Conservation (phyloP, 2,113 vertebrate genomes). For the Mormoops blainvillei region DNA sequence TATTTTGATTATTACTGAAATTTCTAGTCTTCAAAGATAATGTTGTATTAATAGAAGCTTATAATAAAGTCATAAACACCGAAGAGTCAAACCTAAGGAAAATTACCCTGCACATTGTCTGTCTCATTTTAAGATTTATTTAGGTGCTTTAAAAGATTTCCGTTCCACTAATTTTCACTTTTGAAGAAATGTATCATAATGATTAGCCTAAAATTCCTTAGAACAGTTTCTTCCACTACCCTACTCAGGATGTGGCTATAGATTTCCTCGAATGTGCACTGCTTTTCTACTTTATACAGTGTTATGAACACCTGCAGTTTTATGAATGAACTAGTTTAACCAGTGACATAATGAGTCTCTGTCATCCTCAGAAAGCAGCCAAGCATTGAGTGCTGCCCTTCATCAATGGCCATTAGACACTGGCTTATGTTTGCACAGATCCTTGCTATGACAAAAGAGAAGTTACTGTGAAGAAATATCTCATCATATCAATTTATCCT, state of each 20-base stretch:
- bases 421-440: slow-evolving; percentile 39
- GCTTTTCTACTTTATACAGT: slow-evolving; percentile 43
- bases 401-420: slow-evolving; percentile 23
- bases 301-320: slow-evolving; percentile 52
- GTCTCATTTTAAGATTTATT: neutral
- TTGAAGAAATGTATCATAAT: slow-evolving; percentile 34
- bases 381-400: slow-evolving; percentile 6
- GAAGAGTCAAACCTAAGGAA: neutral
- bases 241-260: slow-evolving; percentile 19
- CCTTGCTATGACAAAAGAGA: slow-evolving; percentile 44
- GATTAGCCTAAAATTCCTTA: slow-evolving; percentile 6
- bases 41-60: slow-evolving; percentile 20
- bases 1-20: slow-evolving; percentile 2
- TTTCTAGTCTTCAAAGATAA: slow-evolving; percentile 14
- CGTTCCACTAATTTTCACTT: neutral
- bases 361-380: slow-evolving; percentile 43
- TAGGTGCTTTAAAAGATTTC: slow-evolving; percentile 20
- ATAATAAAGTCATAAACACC: neutral
- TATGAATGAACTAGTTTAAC: slow-evolving; percentile 53
- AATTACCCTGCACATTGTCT: neutral
- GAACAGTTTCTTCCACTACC: neutral
- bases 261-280: slow-evolving; percentile 18
- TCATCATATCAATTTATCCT: neutral
- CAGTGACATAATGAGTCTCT: slow-evolving; percentile 56
- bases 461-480: slow-evolving; percentile 7